Evolutionary conservation across 2,888 invertebrate species (phyloP).

Genomic region (Encarsia formosa): DNA sequence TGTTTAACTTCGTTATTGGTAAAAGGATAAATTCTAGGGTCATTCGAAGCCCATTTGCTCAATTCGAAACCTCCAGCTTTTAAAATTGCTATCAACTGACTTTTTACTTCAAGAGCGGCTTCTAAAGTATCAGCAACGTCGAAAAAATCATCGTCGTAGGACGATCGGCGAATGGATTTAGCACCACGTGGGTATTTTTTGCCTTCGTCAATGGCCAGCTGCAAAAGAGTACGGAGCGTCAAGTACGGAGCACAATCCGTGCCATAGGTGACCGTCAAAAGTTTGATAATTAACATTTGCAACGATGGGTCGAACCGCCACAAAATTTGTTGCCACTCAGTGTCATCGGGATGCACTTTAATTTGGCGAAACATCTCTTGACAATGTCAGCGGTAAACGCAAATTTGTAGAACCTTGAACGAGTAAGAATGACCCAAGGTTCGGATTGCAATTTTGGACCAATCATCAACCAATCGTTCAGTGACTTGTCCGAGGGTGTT

Average conservation of each 20-base stretch:
- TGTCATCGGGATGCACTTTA: conserved; percentile 29
- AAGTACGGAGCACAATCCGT: conserved; percentile 7
- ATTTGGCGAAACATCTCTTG: background rate
- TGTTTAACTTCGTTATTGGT: too few species aligned
- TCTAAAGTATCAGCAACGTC: background rate
- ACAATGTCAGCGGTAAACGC: conserved; percentile 30
- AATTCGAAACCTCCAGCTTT: background rate
- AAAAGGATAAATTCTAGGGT: too few species aligned
- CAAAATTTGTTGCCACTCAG: conserved; percentile 36
- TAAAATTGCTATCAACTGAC: background rate
- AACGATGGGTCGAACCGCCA: background rate
- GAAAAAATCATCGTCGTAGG: background rate
- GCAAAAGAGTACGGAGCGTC: conserved; percentile 8
- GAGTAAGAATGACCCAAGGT: conserved; percentile 35
- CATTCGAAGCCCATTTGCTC: background rate
- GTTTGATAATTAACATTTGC: background rate
- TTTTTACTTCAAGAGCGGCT: too few species aligned
- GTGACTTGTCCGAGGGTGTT: background rate
- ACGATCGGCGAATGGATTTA: background rate
- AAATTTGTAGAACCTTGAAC: conserved; percentile 34
- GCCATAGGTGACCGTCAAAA: conserved; percentile 10
- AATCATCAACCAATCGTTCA: conserved; percentile 36
- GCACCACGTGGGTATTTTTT: background rate
- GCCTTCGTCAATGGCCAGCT: conserved; percentile 11
- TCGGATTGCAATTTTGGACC: conserved; percentile 41